Conservation (phyloP, 2,888 invertebrate species). For the Taphrorychus bicolor region DNA sequence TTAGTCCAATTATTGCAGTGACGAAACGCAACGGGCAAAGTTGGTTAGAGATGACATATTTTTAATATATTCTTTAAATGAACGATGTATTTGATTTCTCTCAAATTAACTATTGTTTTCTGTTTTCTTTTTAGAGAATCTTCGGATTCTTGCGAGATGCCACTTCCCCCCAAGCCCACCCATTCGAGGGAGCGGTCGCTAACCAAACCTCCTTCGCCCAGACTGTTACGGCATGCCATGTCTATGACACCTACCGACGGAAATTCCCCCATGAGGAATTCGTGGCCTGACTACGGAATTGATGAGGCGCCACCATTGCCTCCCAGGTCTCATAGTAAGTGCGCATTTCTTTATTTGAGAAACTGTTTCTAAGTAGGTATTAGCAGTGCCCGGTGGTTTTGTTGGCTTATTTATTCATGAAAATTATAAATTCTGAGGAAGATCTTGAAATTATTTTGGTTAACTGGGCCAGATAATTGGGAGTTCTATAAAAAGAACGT, state of each 20-base stretch:
- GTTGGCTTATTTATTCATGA: too few species aligned
- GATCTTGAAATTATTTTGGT: too few species aligned
- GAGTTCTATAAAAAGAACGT: too few species aligned
- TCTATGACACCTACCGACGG: slow-evolving; percentile 63
- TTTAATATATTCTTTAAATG: too few species aligned
- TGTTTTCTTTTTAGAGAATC: neutral
- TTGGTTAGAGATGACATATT: too few species aligned
- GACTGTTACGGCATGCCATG: slow-evolving; percentile 60
- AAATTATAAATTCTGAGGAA: too few species aligned
- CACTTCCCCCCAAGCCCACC: slow-evolving; percentile 63
- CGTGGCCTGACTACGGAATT: slow-evolving; percentile 66
- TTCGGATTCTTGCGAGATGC: slow-evolving; percentile 54
- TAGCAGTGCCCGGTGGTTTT: too few species aligned
- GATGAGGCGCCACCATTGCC: slow-evolving; percentile 80
- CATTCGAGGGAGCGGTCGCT: slow-evolving; percentile 59
- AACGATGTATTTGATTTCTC: too few species aligned
- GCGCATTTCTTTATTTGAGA: slow-evolving; percentile 35
- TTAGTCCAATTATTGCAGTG: too few species aligned
- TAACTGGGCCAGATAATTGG: too few species aligned
- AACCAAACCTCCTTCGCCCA: slow-evolving; percentile 66
- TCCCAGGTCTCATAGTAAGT: slow-evolving; percentile 78
- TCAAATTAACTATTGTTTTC: too few species aligned
- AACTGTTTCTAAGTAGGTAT: slow-evolving; percentile 5
- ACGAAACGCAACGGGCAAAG: too few species aligned
- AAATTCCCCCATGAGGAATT: slow-evolving; percentile 62